A percentile compares a stretch with the other conserved stretches of the same genome.
Evolutionary conservation across 2,113 vertebrate species (phyloP).

Genomic region (Quiscalus mexicanus): DNA sequence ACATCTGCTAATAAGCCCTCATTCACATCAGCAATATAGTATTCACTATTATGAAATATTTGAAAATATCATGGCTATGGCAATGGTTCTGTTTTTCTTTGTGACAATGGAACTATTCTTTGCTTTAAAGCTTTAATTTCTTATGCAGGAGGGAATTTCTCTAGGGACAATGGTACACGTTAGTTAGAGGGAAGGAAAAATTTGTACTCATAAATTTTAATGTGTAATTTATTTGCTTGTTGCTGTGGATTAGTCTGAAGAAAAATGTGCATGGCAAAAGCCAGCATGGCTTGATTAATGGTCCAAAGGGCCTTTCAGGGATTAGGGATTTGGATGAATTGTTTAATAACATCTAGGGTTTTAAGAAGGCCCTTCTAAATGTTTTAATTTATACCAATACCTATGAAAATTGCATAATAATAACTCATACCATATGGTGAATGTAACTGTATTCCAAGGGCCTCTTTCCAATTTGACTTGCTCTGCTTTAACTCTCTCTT

Average conservation of each 20-base stretch:
- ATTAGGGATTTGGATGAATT: conserved; percentile 7
- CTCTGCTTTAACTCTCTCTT: background rate
- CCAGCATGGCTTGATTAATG: background rate
- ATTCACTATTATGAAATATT: background rate
- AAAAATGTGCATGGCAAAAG: conserved; percentile 30
- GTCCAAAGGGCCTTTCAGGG: background rate
- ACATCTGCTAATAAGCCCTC: background rate
- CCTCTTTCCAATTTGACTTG: background rate
- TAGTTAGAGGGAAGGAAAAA: conserved; percentile 41
- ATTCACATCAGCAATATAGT: background rate
- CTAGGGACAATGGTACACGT: conserved; percentile 28
- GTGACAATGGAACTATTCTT: background rate
- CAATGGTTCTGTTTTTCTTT: background rate
- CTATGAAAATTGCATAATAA: conserved; percentile 16
- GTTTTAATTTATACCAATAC: conserved; percentile 17
- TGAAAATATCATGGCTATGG: background rate
- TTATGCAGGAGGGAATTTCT: conserved; percentile 56
- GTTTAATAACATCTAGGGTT: background rate
- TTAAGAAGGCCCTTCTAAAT: background rate
- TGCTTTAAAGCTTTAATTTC: conserved; percentile 53
- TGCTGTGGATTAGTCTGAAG: conserved; percentile 38
- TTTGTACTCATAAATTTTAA: conserved; percentile 53
- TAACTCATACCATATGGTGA: conserved; percentile 10
- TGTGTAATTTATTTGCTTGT: conserved; percentile 58
- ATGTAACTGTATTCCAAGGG: background rate